Evolutionary conservation across 2,797 vertebrate genomes (phyloP), one percentile per base, ranked within the genome.

Genomic region (Sebastes itinus): DNA sequence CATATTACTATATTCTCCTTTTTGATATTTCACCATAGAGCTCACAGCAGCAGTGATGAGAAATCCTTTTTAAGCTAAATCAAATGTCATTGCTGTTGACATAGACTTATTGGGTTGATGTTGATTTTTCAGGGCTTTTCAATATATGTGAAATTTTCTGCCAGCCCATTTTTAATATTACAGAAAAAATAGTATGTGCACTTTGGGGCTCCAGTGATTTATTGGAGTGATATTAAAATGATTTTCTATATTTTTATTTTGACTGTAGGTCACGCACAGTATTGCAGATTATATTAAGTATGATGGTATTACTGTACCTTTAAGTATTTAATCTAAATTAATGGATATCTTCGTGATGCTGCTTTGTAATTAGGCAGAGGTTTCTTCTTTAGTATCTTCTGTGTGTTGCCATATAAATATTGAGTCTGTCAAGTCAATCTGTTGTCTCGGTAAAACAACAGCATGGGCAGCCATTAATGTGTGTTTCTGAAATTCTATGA

Each of bases 21-120:
- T 80, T 78, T 81, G 71, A 66, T 87, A 68, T 86, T 79, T 77
- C 74, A 63, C 59, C 74, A 46, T 71, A 32, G 82, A 88, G 79
- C 78, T 84, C 87, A 70, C 23, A 87, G 89, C 86, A 75, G 82
- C 86, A 80, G 76, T 87, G 89, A 91, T 85, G 93, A 94, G 75
- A 94, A 89, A 87, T 89, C 86, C 81, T 79, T 90, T 93, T 95
- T 94, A 94, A 93, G 91, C 90, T 91, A 91, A 94, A 92, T 92
- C 92, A 95, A 96, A 96, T 96, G 93, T 94, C 94, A 95, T 84
- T 78, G 72, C 81, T 95, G 80, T 95, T 95, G 95, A 95, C 94
- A 92, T 92, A 93, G 90, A 93, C 90, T 93, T 95, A 93, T 93
- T 92, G 87, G 81, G 78, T 88, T 90, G 93, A 94, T 92, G 94